These are phyloP conservation scores for Epinephelus lanceolatus DNA, from an alignment of 2,113 vertebrate species.

Conservation along the genomic window DNA sequence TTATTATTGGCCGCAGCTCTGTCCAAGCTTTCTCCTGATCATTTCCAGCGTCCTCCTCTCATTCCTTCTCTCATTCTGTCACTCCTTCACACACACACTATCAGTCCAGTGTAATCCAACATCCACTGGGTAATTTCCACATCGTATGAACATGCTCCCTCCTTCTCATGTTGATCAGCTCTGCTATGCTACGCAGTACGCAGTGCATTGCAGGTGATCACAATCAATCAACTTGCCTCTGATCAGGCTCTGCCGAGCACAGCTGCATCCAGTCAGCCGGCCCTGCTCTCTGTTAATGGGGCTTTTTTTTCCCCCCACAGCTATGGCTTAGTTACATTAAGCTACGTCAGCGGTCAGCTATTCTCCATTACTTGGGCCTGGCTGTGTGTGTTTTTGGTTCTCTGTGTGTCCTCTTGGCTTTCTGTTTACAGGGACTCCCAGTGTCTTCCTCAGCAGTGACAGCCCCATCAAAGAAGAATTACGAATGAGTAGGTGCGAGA, in stretches of 20 bases:
- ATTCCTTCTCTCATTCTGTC: background rate
- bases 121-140: slow-evolving; percentile 29
- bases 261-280: slow-evolving; percentile 71
- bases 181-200: background rate
- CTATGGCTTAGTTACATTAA: slow-evolving; percentile 56
- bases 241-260: slow-evolving; percentile 44
- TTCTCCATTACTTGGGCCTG: slow-evolving; percentile 40
- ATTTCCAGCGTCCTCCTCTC: slow-evolving; percentile 30
- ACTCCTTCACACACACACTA: background rate
- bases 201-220: slow-evolving; percentile 48
- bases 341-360: slow-evolving; percentile 70
- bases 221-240: slow-evolving; percentile 62
- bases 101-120: slow-evolving; percentile 37
- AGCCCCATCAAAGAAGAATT: slow-evolving; percentile 21
- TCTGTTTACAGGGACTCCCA: slow-evolving; percentile 9
- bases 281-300: slow-evolving; percentile 55
- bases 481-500: background rate
- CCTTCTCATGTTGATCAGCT: slow-evolving; percentile 21
- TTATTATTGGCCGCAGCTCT: slow-evolving; percentile 25
- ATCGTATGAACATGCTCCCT: background rate
- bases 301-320: slow-evolving; percentile 11
- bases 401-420: slow-evolving; percentile 15
- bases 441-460: slow-evolving; percentile 24
- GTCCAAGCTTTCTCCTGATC: slow-evolving; percentile 17
- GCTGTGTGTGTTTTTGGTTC: slow-evolving; percentile 26